Conservation (phyloP, 1,140 invertebrate species). For the Drosophila subobscura region DNA sequence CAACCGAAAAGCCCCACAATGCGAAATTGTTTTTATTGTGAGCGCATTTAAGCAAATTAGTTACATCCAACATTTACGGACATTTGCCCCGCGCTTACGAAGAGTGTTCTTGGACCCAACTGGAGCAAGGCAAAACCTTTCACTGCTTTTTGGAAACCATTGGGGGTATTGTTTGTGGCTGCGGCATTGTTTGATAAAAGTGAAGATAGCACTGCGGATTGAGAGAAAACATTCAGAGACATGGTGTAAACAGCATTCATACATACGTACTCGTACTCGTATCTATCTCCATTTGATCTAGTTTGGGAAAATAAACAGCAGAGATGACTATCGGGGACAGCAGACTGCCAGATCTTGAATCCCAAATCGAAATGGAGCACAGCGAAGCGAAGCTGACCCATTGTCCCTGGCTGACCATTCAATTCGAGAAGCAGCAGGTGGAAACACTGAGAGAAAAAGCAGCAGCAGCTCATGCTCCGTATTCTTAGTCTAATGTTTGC, state of each 20-base stretch:
- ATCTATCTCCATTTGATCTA: conserved; percentile 50
- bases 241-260: conserved; percentile 59
- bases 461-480: no score
- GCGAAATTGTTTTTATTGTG: conserved; percentile 33
- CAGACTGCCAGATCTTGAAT: not conserved
- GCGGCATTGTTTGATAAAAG: conserved; percentile 58
- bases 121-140: conserved; percentile 40
- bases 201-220: conserved; percentile 57
- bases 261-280: no score
- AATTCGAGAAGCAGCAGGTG: conserved; percentile 38
- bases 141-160: conserved; percentile 51
- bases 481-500: no score
- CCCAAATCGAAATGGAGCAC: not conserved
- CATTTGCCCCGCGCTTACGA: no score
- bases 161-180: conserved; percentile 16
- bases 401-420: conserved; percentile 47
- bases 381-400: conserved; percentile 22
- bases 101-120: conserved; percentile 18
- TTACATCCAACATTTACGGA: conserved; percentile 15
- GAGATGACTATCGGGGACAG: conserved; percentile 53
- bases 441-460: conserved; percentile 18
- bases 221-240: conserved; percentile 60
- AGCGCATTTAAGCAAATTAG: conserved; percentile 67
- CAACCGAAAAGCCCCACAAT: not conserved
- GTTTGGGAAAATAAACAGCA: conserved; percentile 57